Base-by-base conservation (phyloP, 2,113 vertebrate species). In the Poicephalus meyeri region DNA sequence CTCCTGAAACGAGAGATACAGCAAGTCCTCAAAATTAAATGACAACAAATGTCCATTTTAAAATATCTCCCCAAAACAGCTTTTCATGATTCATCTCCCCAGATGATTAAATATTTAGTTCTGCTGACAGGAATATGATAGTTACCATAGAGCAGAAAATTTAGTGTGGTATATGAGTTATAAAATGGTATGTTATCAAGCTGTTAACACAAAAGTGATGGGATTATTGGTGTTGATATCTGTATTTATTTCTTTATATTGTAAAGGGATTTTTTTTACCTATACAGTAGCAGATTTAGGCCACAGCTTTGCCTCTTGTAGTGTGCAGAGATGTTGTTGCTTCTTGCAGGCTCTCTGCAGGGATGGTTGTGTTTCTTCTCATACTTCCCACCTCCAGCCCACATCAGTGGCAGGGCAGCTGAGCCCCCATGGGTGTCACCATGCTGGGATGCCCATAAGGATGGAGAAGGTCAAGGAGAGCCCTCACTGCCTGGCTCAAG, bases 61-160 rank as follows among this genome's bases (percentile, higher is more conserved):
- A 73, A 89, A 88, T 74, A 84, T 94, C 91, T 94, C 52, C 79
- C 91, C 68, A 46, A 94, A 93, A 89, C 88, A 94, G 81, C 60
- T 88, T 85, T 91, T 86, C 69, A 35, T 96, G 82, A 93, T 81
- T 94, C 64, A 89, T 94, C 80, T 84, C 78, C 88, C 91, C 64
- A 80, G 93, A 93, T 96, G 60, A 95, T 91, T 95, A 93, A 96
- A 93, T 92, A 86, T 88, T 97, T 96, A 61, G 55, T 89, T 94
- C 50, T 92, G 64, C 90, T 96, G 91, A 95, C 68, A 96, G 72
- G 65, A 41, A 92, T 88, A 74, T 82, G 73, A 31, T 96, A 56
- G 86, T 76, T 89, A 93, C 89, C 79, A 81, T 28, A 95, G 73
- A 93, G 77, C 80, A 95, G 44, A 94, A 92, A 91, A 96, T 96